These are phyloP conservation scores for Brassicogethes aeneus DNA, from an alignment of 2,888 invertebrate genomes.

Conservation along the genomic window DNA sequence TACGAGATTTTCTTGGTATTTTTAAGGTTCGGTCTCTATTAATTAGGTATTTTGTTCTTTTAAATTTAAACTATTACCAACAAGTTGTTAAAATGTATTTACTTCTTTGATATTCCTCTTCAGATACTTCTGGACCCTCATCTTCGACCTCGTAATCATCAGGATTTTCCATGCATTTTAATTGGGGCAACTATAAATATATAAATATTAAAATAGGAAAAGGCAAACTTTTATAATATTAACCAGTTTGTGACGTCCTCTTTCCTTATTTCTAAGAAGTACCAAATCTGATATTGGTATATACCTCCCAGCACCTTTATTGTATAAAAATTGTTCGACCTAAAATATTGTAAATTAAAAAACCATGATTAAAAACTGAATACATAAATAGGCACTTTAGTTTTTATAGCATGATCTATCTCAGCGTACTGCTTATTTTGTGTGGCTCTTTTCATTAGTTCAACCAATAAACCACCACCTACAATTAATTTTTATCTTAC, in stretches of 20 bases:
- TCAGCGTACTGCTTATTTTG: conserved; percentile 87
- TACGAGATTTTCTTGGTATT: too few relatives aligned
- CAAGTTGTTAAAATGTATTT: too few relatives aligned
- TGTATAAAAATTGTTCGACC: conserved; percentile 89
- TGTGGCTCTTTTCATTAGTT: conserved; percentile 85
- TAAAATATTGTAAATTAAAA: conserved; percentile 2
- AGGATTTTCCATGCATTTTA: conserved; percentile 74
- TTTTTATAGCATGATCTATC: conserved; percentile 85
- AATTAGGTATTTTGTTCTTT: too few relatives aligned
- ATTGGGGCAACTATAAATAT: conserved; percentile 58
- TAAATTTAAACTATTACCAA: too few relatives aligned
- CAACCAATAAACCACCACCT: conserved; percentile 89
- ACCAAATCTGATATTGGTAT: conserved; percentile 87
- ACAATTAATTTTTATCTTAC: conserved; percentile 1
- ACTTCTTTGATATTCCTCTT: conserved; percentile 43
- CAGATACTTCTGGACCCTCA: conserved; percentile 56
- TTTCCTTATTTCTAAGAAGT: conserved; percentile 75
- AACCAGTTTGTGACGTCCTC: conserved; percentile 73
- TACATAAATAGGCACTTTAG: conserved; percentile 47
- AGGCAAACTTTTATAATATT: too few relatives aligned
- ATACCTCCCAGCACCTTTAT: conserved; percentile 84
- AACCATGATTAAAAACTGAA: not conserved
- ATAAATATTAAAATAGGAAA: too few relatives aligned
- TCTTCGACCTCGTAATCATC: conserved; percentile 77
- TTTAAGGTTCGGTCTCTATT: too few relatives aligned